phyloP scores from a whole-genome alignment of 2,797 vertebrate genomes.

The Cuniculus paca region DNA sequence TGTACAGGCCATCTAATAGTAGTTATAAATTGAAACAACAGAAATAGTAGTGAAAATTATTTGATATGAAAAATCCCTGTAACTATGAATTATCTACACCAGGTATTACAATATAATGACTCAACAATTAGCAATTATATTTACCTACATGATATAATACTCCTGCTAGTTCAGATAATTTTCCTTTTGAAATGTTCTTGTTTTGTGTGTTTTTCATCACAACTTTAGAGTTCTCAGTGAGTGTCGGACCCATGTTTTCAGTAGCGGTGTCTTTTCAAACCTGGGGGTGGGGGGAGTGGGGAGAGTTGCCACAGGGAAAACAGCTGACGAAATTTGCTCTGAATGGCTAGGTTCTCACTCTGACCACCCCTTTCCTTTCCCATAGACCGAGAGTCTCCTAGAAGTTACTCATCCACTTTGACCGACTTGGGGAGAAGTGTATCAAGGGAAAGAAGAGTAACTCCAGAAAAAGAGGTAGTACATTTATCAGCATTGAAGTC shows the following conservation, averaged over 20 bases:
- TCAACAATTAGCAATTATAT: background rate
- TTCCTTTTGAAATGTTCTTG: constrained; percentile 33
- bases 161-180: constrained; percentile 9
- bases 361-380: constrained; percentile 75
- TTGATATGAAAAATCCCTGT: background rate
- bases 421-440: constrained; percentile 91
- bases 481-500: background rate
- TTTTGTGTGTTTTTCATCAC: constrained; percentile 4
- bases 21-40: constrained; percentile 41
- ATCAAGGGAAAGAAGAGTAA: constrained; percentile 93
- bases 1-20: background rate
- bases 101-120: background rate
- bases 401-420: constrained; percentile 92
- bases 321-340: background rate
- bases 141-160: background rate
- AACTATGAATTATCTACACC: background rate
- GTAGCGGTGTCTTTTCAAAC: background rate
- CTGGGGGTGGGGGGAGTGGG: background rate
- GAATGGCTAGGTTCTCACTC: background rate
- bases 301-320: background rate
- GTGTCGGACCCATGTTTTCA: constrained; percentile 36
- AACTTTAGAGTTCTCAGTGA: background rate
- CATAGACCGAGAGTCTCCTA: constrained; percentile 93
- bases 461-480: constrained; percentile 96
- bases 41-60: background rate